Evolutionary conservation across 2,888 invertebrate species (phyloP).

Genomic region (Parthenolecanium corni): DNA sequence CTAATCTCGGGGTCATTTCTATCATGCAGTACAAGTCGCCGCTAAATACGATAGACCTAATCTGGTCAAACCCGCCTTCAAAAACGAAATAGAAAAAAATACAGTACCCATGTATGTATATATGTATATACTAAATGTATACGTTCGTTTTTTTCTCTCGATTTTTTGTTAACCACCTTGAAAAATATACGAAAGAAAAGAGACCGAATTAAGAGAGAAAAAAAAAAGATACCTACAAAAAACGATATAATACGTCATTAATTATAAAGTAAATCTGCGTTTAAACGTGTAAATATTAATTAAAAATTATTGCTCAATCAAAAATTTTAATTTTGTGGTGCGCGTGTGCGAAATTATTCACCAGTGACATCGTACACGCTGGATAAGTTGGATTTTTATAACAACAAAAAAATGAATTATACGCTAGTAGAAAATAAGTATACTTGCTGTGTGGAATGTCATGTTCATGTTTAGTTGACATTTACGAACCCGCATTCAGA

Average conservation of each 20-base stretch:
- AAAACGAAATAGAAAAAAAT: neutral
- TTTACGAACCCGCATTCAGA: too few species aligned
- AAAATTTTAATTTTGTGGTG: neutral
- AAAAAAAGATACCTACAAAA: neutral
- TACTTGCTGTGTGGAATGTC: too few species aligned
- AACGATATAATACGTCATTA: conserved; percentile 1
- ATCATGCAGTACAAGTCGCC: conserved; percentile 22
- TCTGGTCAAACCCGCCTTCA: conserved; percentile 26
- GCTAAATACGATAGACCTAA: conserved; percentile 25
- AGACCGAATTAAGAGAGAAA: too few species aligned
- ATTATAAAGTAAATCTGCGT: neutral
- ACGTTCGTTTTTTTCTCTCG: neutral
- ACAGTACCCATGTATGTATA: too few species aligned
- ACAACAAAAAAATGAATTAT: too few species aligned
- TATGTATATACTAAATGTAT: neutral
- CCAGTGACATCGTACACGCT: too few species aligned
- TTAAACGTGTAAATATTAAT: conserved; percentile 18
- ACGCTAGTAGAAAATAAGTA: too few species aligned
- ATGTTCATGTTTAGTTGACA: too few species aligned
- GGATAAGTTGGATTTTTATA: too few species aligned
- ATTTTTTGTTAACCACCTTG: conserved; percentile 23
- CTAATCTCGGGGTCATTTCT: conserved; percentile 28
- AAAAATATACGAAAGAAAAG: conserved; percentile 7
- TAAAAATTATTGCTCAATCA: conserved; percentile 19
- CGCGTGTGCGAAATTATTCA: neutral